Evolutionary conservation across 2,113 vertebrate species (phyloP).

Genomic region (Hiodon alosoides): DNA sequence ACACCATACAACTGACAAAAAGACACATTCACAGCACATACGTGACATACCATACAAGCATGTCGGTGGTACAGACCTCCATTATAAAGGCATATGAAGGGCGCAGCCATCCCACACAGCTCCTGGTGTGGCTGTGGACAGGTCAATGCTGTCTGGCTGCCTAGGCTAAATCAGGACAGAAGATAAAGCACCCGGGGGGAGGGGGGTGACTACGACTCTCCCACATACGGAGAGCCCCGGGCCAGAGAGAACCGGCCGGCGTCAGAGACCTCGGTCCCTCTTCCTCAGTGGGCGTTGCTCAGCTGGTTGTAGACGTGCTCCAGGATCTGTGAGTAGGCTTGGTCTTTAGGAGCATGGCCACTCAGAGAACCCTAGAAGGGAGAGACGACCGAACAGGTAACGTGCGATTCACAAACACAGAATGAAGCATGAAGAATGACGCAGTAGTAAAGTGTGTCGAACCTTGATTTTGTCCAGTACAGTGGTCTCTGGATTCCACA

Average conservation of each 20-base stretch:
- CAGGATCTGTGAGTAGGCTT: conserved; percentile 77
- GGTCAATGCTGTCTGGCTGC: not conserved
- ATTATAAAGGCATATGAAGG: conserved; percentile 33
- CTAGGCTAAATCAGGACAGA: not conserved
- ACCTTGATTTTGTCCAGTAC: conserved; percentile 95
- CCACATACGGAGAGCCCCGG: not conserved
- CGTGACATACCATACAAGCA: conserved; percentile 6
- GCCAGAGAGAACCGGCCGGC: not conserved
- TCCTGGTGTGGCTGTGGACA: not conserved
- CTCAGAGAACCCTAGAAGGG: conserved; percentile 77
- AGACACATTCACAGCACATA: conserved; percentile 29
- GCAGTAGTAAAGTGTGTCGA: conserved; percentile 9
- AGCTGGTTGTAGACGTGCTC: conserved; percentile 85
- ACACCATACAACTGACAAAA: conserved; percentile 25
- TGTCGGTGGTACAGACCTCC: conserved; percentile 29
- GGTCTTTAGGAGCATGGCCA: conserved; percentile 87
- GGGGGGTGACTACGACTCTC: not conserved
- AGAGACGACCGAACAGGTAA: not conserved
- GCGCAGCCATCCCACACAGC: conserved; percentile 9
- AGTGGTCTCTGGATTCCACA: conserved; percentile 83
- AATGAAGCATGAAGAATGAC: not conserved
- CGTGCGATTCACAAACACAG: too few relatives aligned
- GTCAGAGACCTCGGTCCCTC: not conserved
- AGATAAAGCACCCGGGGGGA: not conserved
- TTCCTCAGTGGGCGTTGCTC: conserved; percentile 53